Evolutionary conservation across 2,888 invertebrate genomes (phyloP).

Genomic region (Apomyelois bistriatella): DNA sequence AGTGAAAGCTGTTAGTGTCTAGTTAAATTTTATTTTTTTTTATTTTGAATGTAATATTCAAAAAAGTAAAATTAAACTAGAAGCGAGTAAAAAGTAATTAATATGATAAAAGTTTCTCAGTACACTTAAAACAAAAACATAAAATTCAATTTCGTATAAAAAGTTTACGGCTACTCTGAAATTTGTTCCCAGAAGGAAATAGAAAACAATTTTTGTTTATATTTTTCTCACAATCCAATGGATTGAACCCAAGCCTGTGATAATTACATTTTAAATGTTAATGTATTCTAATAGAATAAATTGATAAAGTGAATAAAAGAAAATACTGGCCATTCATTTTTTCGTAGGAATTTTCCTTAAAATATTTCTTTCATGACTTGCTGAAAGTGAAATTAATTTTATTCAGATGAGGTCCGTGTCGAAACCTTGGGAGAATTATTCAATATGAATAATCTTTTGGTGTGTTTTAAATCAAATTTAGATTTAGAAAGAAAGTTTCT

Average conservation of each 20-base stretch:
- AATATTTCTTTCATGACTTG: slow-evolving; percentile 38
- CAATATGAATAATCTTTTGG: slow-evolving; percentile 2
- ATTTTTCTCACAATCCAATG: slow-evolving; percentile 1
- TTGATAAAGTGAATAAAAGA: slow-evolving; percentile 44
- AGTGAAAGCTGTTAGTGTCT: too few species aligned
- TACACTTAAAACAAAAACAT: too few species aligned
- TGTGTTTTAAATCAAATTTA: slow-evolving; percentile 1
- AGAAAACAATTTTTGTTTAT: too few species aligned
- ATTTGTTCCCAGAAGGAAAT: too few species aligned
- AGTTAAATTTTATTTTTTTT: too few species aligned
- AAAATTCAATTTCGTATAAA: too few species aligned
- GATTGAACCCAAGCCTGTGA: slow-evolving; percentile 1
- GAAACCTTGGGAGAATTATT: slow-evolving; percentile 2
- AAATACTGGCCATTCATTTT: slow-evolving; percentile 40
- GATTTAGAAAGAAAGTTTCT: not conserved
- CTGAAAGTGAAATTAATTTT: slow-evolving; percentile 28
- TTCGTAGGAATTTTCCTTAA: slow-evolving; percentile 36
- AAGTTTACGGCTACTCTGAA: not conserved
- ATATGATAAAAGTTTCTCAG: too few species aligned
- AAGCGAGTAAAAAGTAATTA: too few species aligned
- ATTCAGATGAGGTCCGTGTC: slow-evolving; percentile 17
- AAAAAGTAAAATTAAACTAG: too few species aligned
- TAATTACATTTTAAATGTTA: slow-evolving; percentile 22
- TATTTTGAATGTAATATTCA: too few species aligned
- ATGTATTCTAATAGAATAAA: slow-evolving; percentile 31